Evolutionary conservation across 2,797 vertebrate genomes (phyloP), one percentile per base, ranked within the genome.

Genomic region (Fratercula arctica): DNA sequence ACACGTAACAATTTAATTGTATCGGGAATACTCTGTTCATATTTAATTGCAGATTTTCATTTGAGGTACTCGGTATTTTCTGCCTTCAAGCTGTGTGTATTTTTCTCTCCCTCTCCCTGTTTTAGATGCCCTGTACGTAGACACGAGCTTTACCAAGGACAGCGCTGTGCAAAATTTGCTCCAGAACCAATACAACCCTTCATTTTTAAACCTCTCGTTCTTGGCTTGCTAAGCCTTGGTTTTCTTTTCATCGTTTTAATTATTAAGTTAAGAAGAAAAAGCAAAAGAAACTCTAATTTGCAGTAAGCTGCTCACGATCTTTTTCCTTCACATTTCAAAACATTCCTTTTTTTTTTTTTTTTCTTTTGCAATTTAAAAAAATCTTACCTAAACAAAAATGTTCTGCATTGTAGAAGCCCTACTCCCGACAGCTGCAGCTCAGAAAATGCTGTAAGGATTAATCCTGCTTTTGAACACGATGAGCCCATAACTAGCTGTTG

Each of bases 261-360:
- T 93, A 96, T 98, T 93, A 98, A 98, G 95, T 98, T 98, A 89
- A 98, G 98, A 97, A 99, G 98, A 98, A 99, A 98, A 98, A 98
- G 98, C 85, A 97, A 96, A 97, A 98, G 82, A 97, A 96, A 96
- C 98, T 96, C 96, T 98, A 94, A 97, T 98, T 94, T 98, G 95
- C 98, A 98, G 98, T 99, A 98, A 99, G 99, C 54, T 87, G 43
- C 48, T 80, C 69, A 85, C 61, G 19, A 59, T 80, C 75, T 93
- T 90, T 89, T 63, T 12, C 59, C 69, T 78, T 94, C 75, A 78
- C 51, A 67, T 91, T 83, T 91, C 73, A 79, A 86, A 94, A 74
- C 76, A 85, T 89, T 84, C 28, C 46, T 70, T 85, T 97, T 95
- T 95, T 91, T 72, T 72, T 35, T 67, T 81, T 97, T 95, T 95